Base-by-base conservation (phyloP, 2,113 vertebrate genomes). In the Dipodomys stephensi region DNA sequence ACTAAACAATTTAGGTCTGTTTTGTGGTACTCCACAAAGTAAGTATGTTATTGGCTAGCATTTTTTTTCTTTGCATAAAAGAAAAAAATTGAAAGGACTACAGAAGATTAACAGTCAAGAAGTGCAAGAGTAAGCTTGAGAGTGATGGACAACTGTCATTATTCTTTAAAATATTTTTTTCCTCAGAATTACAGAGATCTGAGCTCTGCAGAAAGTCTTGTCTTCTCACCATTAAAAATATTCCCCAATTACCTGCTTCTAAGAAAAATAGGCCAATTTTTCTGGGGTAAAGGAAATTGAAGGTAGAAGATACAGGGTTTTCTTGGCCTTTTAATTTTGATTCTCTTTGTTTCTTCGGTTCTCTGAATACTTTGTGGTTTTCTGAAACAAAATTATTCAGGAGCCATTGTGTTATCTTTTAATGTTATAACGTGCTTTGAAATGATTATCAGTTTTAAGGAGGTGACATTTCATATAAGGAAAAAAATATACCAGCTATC, bases 61-160 rank as follows among this genome's bases (percentile, higher is more conserved):
- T 91, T 91, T 95, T 44, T 8, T 35, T 73, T 94, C 20, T 39
- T 81, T 76, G n/a, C 10, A 49, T 62, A 60, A 91, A 86, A 69
- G 20, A 65, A 22, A 85, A 65, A 22, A 72, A 77, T 6, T 74
- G 5, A 35, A 91, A 35, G 84, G 73, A 74, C 30, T 65, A 20
- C n/a, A 84, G 15, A 79, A 92, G 62, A 92, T 85, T 65, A 83
- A 78, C 28, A 72, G 39, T 95, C 49, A 86, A 62, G 77, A 94
- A 94, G 77, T 93, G 89, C 73, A 93, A 64, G 32, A 94, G 90
- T 84, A 49, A 49, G 87, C 30, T 92, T 84, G 77, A 64, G 73
- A 57, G 64, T 76, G 46, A 39, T 32, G 10, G 69, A 65, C 35
- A 93, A 27, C 60, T 78, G 30, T 69, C 67, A 30, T 78, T 83